phyloP scores from a whole-genome alignment of 2,113 vertebrate genomes.

The Catharus fuscescens region DNA sequence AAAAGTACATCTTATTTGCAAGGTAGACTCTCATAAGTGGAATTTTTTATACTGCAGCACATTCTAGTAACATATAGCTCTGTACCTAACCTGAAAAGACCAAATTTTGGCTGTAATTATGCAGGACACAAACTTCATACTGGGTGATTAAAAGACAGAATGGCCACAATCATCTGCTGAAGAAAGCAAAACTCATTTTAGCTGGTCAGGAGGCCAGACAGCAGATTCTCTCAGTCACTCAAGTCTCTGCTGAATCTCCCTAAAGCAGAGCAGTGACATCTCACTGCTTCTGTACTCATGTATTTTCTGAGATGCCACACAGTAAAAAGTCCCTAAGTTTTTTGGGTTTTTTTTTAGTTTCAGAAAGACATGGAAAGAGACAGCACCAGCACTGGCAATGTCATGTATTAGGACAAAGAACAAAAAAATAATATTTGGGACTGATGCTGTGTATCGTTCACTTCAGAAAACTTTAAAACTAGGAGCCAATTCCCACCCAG shows the following conservation, averaged over 20 bases:
- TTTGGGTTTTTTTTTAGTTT: background rate
- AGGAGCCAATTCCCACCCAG: background rate
- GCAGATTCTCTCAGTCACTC: background rate
- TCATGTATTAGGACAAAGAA: background rate
- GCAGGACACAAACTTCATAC: background rate
- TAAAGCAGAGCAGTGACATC: background rate
- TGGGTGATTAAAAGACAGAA: background rate
- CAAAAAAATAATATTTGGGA: background rate
- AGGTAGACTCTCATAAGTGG: background rate
- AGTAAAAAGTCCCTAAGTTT: background rate
- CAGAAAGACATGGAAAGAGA: background rate
- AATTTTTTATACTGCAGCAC: background rate
- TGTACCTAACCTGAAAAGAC: background rate
- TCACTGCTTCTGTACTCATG: background rate
- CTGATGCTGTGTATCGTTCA: background rate
- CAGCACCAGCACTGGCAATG: background rate
- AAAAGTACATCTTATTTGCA: conserved; percentile 3
- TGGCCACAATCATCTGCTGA: background rate
- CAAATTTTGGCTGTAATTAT: background rate
- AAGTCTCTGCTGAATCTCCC: background rate
- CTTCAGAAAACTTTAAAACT: background rate
- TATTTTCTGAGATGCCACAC: background rate
- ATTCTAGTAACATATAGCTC: background rate
- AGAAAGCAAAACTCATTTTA: background rate
- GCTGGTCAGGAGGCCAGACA: background rate